Evolutionary conservation across 2,797 vertebrate genomes (phyloP).

Genomic region (Crocodylus rhombifer): DNA sequence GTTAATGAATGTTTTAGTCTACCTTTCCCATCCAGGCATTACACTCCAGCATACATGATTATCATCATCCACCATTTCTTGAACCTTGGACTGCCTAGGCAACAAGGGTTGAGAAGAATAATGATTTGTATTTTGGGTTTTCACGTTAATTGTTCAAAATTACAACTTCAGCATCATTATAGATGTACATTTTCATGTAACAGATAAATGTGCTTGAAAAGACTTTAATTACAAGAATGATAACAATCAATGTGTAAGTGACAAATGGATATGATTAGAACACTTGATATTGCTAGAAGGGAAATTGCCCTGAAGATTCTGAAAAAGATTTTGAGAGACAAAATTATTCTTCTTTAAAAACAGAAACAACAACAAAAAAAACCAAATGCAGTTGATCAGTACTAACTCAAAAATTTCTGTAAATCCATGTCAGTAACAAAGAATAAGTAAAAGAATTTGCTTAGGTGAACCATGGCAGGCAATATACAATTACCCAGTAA

Average conservation of each 20-base stretch:
- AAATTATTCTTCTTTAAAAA: neutral
- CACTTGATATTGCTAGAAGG: neutral
- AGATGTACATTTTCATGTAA: too few relatives aligned
- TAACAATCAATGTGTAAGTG: neutral
- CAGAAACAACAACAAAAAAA: neutral
- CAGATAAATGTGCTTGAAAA: too few relatives aligned
- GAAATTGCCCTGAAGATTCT: neutral
- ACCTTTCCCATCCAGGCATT: neutral
- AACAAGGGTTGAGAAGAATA: neutral
- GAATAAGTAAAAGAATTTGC: too few relatives aligned
- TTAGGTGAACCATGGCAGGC: neutral
- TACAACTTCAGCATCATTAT: neutral
- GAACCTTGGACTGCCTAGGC: neutral
- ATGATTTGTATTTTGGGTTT: neutral
- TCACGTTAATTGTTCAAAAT: neutral
- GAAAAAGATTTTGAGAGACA: neutral
- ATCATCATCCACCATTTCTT: neutral
- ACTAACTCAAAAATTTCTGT: neutral
- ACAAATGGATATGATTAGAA: neutral
- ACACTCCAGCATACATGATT: neutral
- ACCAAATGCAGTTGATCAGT: neutral
- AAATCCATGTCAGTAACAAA: neutral
- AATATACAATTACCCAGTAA: neutral
- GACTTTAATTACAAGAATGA: neutral
- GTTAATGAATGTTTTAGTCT: neutral